phyloP scores from a whole-genome alignment of 2,797 vertebrate genomes.

The Cyprinodon diabolis region DNA sequence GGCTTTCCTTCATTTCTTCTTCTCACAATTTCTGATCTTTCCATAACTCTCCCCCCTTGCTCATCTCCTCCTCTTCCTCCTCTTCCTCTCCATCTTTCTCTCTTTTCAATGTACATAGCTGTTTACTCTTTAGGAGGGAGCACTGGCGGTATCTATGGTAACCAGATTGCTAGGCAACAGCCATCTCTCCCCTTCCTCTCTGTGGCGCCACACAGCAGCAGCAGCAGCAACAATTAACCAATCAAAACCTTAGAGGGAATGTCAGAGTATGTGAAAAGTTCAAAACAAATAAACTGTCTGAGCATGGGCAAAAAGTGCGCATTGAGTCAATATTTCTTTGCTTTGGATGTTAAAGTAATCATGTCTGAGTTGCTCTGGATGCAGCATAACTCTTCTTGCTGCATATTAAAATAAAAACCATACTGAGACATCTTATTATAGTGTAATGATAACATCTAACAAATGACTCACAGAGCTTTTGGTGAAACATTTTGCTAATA shows the following conservation, averaged over 20 bases:
- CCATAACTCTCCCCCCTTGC: slow-evolving; percentile 29
- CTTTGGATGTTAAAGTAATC: neutral
- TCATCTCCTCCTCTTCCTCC: slow-evolving; percentile 17
- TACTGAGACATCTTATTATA: neutral
- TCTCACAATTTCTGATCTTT: slow-evolving; percentile 33
- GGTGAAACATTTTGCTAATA: neutral
- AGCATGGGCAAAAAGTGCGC: neutral
- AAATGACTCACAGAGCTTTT: neutral
- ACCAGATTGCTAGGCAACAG: slow-evolving; percentile 88
- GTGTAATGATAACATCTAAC: neutral
- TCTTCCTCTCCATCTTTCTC: slow-evolving; percentile 35
- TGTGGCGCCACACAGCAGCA: slow-evolving; percentile 65
- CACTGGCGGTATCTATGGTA: slow-evolving; percentile 86
- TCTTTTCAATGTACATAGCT: slow-evolving; percentile 84
- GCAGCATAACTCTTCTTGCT: neutral
- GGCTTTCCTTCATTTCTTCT: slow-evolving; percentile 20
- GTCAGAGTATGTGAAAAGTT: slow-evolving; percentile 65
- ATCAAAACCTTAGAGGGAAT: slow-evolving; percentile 55
- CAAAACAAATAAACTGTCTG: slow-evolving; percentile 37
- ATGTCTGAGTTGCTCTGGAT: neutral
- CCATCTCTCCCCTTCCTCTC: slow-evolving; percentile 76
- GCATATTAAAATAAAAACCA: no score
- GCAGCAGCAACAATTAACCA: slow-evolving; percentile 70
- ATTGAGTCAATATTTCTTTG: slow-evolving; percentile 1
- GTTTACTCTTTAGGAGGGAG: slow-evolving; percentile 84